These are phyloP conservation scores for Aelia acuminata DNA, from an alignment of 2,888 invertebrate species.

Conservation along the genomic window DNA sequence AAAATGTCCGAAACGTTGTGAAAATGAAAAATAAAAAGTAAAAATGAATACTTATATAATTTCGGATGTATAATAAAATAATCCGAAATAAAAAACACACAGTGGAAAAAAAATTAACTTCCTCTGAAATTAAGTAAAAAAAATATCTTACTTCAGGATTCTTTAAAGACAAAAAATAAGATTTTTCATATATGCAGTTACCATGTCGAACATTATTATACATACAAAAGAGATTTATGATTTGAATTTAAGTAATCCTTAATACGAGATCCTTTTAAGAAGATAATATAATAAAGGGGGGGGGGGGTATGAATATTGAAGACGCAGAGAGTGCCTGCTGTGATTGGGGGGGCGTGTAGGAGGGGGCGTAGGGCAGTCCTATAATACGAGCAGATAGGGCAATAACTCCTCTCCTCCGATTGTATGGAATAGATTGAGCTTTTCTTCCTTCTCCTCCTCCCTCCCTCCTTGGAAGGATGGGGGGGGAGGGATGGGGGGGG, in stretches of 20 bases:
- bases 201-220: too few species aligned
- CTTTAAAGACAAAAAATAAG: too few species aligned
- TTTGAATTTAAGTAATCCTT: neutral
- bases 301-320: conserved; percentile 16
- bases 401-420: conserved; percentile 28
- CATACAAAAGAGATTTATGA: neutral
- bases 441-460: conserved; percentile 17
- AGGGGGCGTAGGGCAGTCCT: too few species aligned
- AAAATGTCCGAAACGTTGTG: too few species aligned
- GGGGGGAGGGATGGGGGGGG: neutral
- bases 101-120: too few species aligned
- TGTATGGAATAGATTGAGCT: conserved; percentile 23
- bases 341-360: neutral
- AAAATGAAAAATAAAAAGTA: too few species aligned
- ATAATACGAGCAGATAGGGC: conserved; percentile 29
- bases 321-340: neutral
- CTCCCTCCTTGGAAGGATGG: neutral
- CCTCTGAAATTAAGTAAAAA: too few species aligned
- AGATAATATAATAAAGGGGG: neutral
- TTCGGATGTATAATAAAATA: too few species aligned
- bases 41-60: too few species aligned
- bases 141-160: too few species aligned
- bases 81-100: too few species aligned
- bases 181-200: too few species aligned
- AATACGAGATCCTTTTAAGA: neutral